Evolutionary conservation across 2,888 invertebrate genomes (phyloP).

Genomic region (Cataglyphis albicans): DNA sequence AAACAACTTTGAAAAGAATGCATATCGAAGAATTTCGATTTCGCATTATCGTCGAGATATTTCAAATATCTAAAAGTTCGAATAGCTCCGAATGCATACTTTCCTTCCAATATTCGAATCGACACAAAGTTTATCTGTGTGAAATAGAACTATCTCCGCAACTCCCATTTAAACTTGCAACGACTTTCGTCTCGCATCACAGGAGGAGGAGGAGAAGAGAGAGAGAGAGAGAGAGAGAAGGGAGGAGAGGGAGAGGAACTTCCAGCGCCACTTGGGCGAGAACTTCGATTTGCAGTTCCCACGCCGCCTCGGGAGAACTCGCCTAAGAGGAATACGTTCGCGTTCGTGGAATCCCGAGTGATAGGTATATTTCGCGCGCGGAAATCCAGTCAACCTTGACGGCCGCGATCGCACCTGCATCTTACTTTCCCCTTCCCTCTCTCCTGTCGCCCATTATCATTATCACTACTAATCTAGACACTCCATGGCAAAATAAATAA

Average conservation of each 20-base stretch:
- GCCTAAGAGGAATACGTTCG: not conserved
- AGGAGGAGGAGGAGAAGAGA: not conserved
- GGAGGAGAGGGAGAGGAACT: not conserved
- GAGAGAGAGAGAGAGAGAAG: too few species aligned
- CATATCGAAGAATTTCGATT: not conserved
- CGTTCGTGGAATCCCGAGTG: conserved; percentile 7
- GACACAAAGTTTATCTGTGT: not conserved
- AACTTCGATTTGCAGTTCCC: conserved; percentile 14
- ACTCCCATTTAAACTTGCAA: not conserved
- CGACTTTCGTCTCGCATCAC: not conserved
- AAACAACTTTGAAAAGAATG: not conserved
- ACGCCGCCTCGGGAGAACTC: conserved; percentile 19
- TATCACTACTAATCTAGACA: conserved; percentile 9
- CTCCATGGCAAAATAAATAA: not conserved
- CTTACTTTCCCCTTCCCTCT: not conserved
- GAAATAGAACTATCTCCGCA: not conserved
- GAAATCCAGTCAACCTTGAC: conserved; percentile 69
- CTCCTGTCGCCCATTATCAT: not conserved
- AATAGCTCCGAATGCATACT: not conserved
- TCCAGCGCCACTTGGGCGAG: not conserved
- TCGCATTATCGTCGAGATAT: not conserved
- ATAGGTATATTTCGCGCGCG: conserved; percentile 40
- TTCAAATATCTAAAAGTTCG: not conserved
- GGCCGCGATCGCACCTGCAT: conserved; percentile 39
- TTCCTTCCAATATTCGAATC: not conserved